These are phyloP conservation scores for Tetramorium bicarinatum DNA, from an alignment of 2,888 invertebrate species.

Conservation along the genomic window DNA sequence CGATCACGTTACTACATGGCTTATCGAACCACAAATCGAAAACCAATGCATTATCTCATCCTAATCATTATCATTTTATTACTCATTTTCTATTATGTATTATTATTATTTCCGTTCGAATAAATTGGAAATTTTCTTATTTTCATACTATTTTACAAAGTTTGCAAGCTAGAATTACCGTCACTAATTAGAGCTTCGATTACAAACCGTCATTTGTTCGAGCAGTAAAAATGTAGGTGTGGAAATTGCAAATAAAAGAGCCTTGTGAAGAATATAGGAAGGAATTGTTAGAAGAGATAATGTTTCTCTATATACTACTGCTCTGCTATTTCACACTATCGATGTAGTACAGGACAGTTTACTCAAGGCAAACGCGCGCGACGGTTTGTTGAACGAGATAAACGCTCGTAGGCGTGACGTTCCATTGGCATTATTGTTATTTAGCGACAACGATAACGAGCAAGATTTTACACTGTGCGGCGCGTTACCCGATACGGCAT, in stretches of 20 bases:
- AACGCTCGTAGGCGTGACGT: conserved; percentile 63
- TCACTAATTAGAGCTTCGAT: neutral
- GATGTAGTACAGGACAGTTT: conserved; percentile 25
- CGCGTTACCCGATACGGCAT: conserved; percentile 38
- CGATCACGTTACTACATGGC: neutral
- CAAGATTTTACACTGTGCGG: conserved; percentile 54
- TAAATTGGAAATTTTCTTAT: neutral
- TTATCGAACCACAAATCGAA: conserved; percentile 47
- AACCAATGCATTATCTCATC: conserved; percentile 43
- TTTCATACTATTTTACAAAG: neutral
- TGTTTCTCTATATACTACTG: neutral
- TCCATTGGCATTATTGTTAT: conserved; percentile 66
- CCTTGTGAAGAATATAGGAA: neutral
- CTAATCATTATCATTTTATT: neutral
- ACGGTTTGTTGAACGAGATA: conserved; percentile 67
- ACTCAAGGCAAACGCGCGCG: conserved; percentile 42
- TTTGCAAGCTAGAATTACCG: neutral
- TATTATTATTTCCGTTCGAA: neutral
- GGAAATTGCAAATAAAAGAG: neutral
- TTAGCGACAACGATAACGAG: conserved; percentile 67
- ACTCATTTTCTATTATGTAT: neutral
- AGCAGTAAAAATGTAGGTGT: neutral
- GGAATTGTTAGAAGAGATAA: conserved; percentile 21
- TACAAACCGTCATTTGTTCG: neutral
- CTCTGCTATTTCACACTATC: conserved; percentile 22